These are phyloP conservation scores for Sitta carolinensis DNA, from an alignment of 2,797 vertebrate species.

Conservation along the genomic window DNA sequence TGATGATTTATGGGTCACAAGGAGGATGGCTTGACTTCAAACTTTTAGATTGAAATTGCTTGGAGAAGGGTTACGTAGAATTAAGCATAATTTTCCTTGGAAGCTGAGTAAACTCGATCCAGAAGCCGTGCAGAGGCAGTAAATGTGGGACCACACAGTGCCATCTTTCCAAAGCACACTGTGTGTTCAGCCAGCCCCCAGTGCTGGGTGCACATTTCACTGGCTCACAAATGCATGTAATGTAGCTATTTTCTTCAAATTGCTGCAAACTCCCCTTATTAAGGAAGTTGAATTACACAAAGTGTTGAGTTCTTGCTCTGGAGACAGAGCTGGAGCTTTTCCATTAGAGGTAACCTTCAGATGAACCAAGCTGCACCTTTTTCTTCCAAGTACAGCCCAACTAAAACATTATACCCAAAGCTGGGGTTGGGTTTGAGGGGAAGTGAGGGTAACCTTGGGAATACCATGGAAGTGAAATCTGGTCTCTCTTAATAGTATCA, in stretches of 20 bases:
- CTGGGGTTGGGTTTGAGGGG: not conserved
- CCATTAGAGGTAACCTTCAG: not conserved
- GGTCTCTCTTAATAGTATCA: constrained; percentile 4
- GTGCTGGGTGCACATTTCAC: not conserved
- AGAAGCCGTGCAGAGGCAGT: not conserved
- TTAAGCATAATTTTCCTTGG: not conserved
- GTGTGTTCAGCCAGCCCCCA: not conserved
- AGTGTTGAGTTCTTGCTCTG: not conserved
- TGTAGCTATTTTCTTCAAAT: not conserved
- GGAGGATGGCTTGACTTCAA: not conserved
- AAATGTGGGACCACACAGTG: not conserved
- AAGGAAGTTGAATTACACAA: not conserved
- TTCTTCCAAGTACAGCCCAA: not conserved
- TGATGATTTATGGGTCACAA: not conserved
- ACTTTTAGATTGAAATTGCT: not conserved
- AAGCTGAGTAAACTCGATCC: not conserved
- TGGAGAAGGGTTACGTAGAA: not conserved
- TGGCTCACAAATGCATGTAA: not conserved
- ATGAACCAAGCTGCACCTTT: not conserved
- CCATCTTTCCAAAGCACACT: not conserved
- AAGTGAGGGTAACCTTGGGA: constrained; percentile 2
- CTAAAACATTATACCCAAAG: not conserved
- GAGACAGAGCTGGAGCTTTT: not conserved
- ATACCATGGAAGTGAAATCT: not conserved
- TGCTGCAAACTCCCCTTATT: not conserved